Evolutionary conservation across 2,113 vertebrate genomes (phyloP), one percentile per base, ranked within the genome.

Genomic region (Diadophis punctatus): DNA sequence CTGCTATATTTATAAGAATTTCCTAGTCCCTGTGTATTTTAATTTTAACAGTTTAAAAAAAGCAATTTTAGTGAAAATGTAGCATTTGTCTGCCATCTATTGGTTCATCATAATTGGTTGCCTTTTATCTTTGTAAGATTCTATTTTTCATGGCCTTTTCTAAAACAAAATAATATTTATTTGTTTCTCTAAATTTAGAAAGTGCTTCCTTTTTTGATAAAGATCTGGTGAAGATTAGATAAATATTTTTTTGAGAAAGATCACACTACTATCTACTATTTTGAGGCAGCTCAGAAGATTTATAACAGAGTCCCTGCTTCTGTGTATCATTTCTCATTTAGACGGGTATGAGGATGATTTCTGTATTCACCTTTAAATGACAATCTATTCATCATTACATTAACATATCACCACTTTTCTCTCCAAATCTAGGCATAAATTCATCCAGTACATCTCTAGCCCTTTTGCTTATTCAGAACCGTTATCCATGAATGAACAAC

Each of bases 11-110:
- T 86, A 58, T 27, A 91, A 18, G 90, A 39, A 34, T 58, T 49
- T 68, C 9, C 46, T 46, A 3, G 58, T 68, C 1, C 51, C 58
- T 30, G 88, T 68, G 14, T 88, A 25, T 27, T 56, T 46, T 6
- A 89, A 55, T 39, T 85, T 90, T 34, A 91, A 92, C 88, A 92
- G 93, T 68, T 68, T 68, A 0, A 2, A 53, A 55, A 90, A 25
- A 1, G 43, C 6, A 56, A 16, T 6, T 56, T 18, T 90, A 3
- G 14, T 74, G 12, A 60, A 90, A 92, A 93, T 25, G 6, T 53
- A 90, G 91, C 48, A 93, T 91, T 95, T 93, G 85, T 22, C 90
- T 93, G 88, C 43, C 68, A 92, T 56, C 58, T 92, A 74, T 88
- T 86, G 43, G 90, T 85, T 88, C 53, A 89, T 93, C 89, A 49